Base-by-base conservation (phyloP, 2,888 invertebrate species). In the Tetramorium bicarinatum region DNA sequence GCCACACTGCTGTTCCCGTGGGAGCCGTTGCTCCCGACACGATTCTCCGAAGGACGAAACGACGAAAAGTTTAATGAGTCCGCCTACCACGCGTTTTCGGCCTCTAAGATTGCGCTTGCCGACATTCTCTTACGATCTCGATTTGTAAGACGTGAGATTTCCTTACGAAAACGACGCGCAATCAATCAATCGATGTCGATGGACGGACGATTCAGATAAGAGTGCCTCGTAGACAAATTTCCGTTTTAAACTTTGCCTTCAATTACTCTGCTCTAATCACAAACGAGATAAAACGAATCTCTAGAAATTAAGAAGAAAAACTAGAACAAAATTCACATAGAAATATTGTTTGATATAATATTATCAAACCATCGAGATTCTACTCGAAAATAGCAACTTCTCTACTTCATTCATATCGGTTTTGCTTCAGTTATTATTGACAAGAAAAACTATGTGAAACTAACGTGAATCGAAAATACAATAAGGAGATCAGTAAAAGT, bases 11-110 rank as follows among this genome's bases (percentile, higher is more conserved):
- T 86, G 77, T 87, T 90, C 93, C 91, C 93, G 74, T 44, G 92
- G 90, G 93, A 92, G 92, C 84, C 90, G 90, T 93, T 93, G 87
- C 80, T 86, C 85, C 84, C 87, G 84, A 87, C 86, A 85, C 83
- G 87, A 89, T 91, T 87, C 88, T 87, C 86, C 89, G 69, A 90
- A 92, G 92, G 92, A 92, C 87, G 92, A 92, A 93, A 94, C 93
- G 93, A 92, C 92, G 92, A 94, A 94, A 94, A 94, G 91, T 94
- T 93, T 93, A 94, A 94, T 92, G 93, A 94, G 92, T 89, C 92
- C 89, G 88, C 89, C 90, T 75, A 84, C 89, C 85, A 59, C 84
- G 89, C 83, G 83, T 90, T 82, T 82, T 84, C 72, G 77, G 61
- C 72, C 82, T 81, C 72, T 75, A 83, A 66, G 85, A 89, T 89